Evolutionary conservation across 2,797 vertebrate species (phyloP).

Genomic region (Caiman crocodilus): DNA sequence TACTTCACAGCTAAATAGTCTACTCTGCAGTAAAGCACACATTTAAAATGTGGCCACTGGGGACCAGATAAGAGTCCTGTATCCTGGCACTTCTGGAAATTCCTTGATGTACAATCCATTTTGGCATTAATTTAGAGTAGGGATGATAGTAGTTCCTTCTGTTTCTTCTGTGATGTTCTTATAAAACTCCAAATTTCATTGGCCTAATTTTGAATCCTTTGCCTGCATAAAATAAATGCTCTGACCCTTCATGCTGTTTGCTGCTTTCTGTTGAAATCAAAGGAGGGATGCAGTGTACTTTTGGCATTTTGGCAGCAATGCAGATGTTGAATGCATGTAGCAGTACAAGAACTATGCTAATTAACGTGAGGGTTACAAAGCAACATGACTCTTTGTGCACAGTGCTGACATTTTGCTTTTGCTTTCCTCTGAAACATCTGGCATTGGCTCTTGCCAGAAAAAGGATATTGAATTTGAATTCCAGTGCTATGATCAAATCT

Average conservation of each 20-base stretch:
- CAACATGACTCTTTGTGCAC: accelerated
- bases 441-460: not conserved
- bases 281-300: not conserved
- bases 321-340: not conserved
- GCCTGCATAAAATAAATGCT: not conserved
- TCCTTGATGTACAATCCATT: not conserved
- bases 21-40: too few relatives aligned
- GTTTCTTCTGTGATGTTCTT: not conserved
- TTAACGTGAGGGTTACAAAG: not conserved
- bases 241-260: not conserved
- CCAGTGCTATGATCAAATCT: not conserved
- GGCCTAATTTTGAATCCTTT: not conserved
- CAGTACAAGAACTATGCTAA: not conserved
- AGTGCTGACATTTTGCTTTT: accelerated
- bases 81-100: not conserved
- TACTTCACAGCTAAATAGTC: too few relatives aligned
- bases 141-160: not conserved
- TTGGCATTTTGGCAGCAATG: not conserved
- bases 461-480: not conserved
- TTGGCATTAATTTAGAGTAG: not conserved
- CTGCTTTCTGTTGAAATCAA: not conserved
- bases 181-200: not conserved
- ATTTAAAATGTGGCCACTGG: not conserved
- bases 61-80: not conserved
- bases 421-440: not conserved